These are phyloP conservation scores for Metacarcinus magister DNA, from an alignment of 2,888 invertebrate genomes.

Conservation along the genomic window DNA sequence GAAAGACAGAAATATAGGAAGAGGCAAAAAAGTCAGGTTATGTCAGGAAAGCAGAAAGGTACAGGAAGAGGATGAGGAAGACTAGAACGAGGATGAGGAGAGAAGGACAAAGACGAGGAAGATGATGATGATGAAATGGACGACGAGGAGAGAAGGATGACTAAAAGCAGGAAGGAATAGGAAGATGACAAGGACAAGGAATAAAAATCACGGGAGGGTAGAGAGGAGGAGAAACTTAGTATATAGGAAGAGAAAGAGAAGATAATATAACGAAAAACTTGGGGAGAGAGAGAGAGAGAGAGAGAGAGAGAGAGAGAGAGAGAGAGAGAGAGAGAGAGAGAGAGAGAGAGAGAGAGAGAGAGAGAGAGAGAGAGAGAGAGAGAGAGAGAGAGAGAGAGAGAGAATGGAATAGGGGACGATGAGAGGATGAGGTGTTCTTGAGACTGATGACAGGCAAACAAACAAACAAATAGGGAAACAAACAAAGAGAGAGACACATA, in stretches of 20 bases:
- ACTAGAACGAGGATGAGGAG: neutral
- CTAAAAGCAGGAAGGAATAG: neutral
- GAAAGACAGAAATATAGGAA: neutral
- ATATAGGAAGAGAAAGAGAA: neutral
- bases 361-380: slow-evolving; percentile 37
- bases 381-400: slow-evolving; percentile 21
- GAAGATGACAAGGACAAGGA: neutral
- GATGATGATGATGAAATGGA: neutral
- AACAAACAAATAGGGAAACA: neutral
- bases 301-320: slow-evolving; percentile 55
- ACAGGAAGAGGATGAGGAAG: neutral
- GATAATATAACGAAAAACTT: neutral
- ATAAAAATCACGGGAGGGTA: neutral
- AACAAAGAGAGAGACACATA: neutral
- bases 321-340: slow-evolving; percentile 47
- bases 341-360: slow-evolving; percentile 50
- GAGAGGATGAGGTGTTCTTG: neutral
- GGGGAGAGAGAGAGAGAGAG: slow-evolving; percentile 42
- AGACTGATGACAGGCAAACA: neutral
- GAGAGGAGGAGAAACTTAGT: neutral
- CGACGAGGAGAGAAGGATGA: neutral
- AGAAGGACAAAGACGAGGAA: neutral
- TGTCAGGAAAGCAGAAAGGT: neutral
- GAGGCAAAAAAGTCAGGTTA: neutral
- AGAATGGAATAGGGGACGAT: neutral